Percentiles rank a stretch among this genome's conserved stretches.
phyloP scores from a whole-genome alignment of 2,113 vertebrate genomes.

The Cynopterus brachyotis region DNA sequence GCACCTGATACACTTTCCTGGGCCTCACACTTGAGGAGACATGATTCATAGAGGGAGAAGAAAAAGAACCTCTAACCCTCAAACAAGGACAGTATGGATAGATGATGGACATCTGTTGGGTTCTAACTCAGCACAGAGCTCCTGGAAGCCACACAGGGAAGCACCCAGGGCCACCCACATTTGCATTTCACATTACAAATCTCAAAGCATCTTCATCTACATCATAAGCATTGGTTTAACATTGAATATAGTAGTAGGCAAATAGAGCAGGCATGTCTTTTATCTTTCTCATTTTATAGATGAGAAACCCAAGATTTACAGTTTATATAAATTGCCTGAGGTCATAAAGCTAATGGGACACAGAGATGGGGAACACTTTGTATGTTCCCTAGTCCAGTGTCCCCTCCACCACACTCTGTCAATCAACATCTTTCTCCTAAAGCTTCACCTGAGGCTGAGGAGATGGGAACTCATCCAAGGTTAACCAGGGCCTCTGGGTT shows the following conservation, averaged over 20 bases:
- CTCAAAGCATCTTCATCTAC: neutral
- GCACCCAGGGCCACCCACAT: neutral
- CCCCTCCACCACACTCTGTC: neutral
- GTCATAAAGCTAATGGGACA: neutral
- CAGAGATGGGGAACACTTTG: neutral
- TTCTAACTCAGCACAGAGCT: neutral
- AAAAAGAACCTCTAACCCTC: neutral
- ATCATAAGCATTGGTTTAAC: neutral
- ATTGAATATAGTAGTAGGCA: neutral
- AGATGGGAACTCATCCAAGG: neutral
- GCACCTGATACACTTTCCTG: neutral
- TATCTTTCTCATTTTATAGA: neutral
- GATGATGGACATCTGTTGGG: neutral
- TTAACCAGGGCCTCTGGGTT: neutral
- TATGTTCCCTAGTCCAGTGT: neutral
- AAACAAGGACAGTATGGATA: neutral
- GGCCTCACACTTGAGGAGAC: neutral
- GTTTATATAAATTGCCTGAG: neutral
- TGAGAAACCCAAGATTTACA: conserved; percentile 1
- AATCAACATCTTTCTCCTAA: neutral
- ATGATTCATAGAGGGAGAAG: neutral
- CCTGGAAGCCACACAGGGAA: neutral
- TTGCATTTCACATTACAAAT: neutral
- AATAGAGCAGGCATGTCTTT: neutral
- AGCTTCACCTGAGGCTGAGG: neutral